Evolutionary conservation across 2,797 vertebrate species (phyloP), one percentile per base, ranked within the genome.

Genomic region (Halcyon smyrnensis): DNA sequence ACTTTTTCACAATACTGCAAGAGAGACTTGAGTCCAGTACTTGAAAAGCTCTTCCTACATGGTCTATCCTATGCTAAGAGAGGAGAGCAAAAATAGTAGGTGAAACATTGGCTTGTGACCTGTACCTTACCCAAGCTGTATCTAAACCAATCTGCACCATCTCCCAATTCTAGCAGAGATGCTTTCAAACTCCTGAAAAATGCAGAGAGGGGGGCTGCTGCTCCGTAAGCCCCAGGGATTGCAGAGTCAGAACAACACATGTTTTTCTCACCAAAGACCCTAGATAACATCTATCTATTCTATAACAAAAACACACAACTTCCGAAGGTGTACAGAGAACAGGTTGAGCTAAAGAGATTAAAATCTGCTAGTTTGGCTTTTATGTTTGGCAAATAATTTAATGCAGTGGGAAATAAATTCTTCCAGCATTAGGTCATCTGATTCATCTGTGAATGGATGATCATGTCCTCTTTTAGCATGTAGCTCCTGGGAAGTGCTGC

Each of bases 221-320:
- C 64, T 85, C 30, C 0, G 0, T 14, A 11, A 80, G 51, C 85
- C 79, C 71, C 68, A 83, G 83, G 60, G 79, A 95, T 1, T 83
- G 64, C 60, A 73, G 51, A 82, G 80, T 25, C 82, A 88, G 68
- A 77, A 23, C 34, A 77, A 95, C 82, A 82, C 15, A 12, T 34
- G 43, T 76, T 85, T 57, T 93, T 74, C 82, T 85, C 79, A 94
- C 93, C 88, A 50, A 85, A 84, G 69, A 43, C 30, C 20, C 53
- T 41, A 93, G 84, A 94, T 95, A 96, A 84, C 70, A 92, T 94
- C 93, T 93, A 45, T 39, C 59, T 65, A 43, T 51, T n/a, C 80
- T 63, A 64, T 63, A 91, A 87, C 28, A 83, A 93, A 91, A 94
- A 77, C 78, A 91, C 21, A 68, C 56, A 85, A 1, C n/a, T 89